Conservation (phyloP, 2,888 invertebrate genomes). For the Microplitis deprimator region DNA sequence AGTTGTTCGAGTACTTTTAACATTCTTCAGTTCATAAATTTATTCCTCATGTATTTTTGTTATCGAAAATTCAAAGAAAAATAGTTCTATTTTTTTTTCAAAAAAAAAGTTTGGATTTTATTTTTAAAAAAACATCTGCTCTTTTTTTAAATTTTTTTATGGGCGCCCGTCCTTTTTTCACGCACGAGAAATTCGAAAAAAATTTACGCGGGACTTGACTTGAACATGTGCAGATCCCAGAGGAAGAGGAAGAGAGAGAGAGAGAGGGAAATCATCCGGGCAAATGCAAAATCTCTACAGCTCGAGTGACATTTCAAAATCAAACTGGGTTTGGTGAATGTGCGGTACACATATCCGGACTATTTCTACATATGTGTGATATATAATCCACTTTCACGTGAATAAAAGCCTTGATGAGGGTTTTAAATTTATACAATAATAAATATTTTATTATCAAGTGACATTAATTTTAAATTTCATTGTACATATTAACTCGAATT, state of each 20-base stretch:
- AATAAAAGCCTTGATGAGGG: not conserved
- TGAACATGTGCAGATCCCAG: not conserved
- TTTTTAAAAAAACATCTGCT: not conserved
- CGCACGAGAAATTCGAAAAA: not conserved
- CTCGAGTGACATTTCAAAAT: conserved; percentile 21
- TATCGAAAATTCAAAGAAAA: not conserved
- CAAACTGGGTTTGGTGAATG: not conserved
- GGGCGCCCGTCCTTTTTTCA: not conserved
- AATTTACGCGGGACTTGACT: not conserved
- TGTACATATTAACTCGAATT: too few species aligned
- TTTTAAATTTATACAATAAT: not conserved
- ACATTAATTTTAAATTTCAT: too few species aligned
- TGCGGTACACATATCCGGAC: not conserved
- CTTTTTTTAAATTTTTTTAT: not conserved
- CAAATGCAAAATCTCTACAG: conserved; percentile 1
- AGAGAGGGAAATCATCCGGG: conserved; percentile 9
- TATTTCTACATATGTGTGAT: not conserved
- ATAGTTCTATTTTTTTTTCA: not conserved
- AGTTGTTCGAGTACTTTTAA: not conserved
- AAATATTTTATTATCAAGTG: too few species aligned
- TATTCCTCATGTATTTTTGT: too few species aligned
- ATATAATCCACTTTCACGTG: conserved; percentile 5
- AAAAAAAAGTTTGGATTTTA: not conserved
- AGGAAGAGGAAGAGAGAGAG: too few species aligned
- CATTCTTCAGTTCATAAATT: not conserved